A percentile compares a stretch with the other conserved stretches of the same genome.
phyloP scores from a whole-genome alignment of 2,113 vertebrate species.

The Serinus canaria region DNA sequence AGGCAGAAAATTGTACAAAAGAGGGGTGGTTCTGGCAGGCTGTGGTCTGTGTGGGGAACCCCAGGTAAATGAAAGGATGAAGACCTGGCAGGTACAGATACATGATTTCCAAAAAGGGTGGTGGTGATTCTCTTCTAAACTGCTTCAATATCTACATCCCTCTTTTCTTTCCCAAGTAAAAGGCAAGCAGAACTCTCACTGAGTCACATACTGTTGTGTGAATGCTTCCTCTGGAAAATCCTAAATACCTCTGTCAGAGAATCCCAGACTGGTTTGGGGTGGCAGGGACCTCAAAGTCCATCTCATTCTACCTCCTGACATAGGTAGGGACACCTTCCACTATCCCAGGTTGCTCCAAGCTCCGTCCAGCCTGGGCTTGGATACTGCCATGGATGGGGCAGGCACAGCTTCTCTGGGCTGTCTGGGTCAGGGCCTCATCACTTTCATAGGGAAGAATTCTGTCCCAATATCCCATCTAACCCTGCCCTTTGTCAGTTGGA shows the following conservation, averaged over 20 bases:
- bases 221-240: background rate
- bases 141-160: background rate
- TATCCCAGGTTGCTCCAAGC: background rate
- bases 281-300: background rate
- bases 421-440: background rate
- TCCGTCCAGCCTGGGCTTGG: accelerated
- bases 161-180: background rate
- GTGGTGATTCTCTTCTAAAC: background rate
- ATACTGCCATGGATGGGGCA: background rate
- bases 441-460: background rate
- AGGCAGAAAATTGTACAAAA: background rate
- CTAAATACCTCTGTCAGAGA: background rate
- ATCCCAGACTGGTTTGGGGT: background rate
- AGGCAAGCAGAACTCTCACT: background rate
- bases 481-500: background rate
- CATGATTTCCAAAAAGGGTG: background rate
- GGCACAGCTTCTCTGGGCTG: background rate
- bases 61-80: background rate
- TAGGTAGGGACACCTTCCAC: background rate
- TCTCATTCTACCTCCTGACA: background rate
- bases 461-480: background rate
- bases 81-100: background rate
- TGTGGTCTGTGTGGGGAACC: accelerated
- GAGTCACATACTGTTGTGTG: background rate
- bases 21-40: background rate